Conservation (phyloP, 2,113 vertebrate species). For the Cavia porcellus region DNA sequence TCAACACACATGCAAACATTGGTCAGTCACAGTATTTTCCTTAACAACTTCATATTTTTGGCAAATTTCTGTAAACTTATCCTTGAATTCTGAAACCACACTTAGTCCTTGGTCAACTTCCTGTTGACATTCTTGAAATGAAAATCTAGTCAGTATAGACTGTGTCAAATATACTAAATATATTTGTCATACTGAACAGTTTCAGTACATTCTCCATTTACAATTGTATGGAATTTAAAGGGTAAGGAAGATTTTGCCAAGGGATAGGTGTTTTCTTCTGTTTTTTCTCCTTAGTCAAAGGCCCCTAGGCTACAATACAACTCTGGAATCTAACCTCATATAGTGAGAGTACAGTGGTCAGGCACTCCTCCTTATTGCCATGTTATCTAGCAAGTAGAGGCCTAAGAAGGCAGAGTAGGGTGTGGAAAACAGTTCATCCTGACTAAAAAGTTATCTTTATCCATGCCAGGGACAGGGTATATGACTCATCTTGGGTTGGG, state of each 20-base stretch:
- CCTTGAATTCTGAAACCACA: background rate
- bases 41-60: background rate
- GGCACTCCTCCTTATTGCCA: background rate
- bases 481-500: background rate
- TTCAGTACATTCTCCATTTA: background rate
- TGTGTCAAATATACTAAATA: background rate
- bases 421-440: background rate
- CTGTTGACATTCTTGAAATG: background rate
- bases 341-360: background rate
- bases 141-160: background rate
- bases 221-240: background rate
- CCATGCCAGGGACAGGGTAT: background rate
- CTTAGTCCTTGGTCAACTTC: background rate
- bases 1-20: too few relatives aligned
- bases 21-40: constrained; percentile 54
- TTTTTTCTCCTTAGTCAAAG: background rate
- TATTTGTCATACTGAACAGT: background rate
- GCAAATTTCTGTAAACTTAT: background rate
- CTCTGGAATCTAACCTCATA: background rate
- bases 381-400: background rate
- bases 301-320: background rate
- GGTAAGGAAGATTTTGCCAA: background rate
- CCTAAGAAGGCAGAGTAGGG: background rate
- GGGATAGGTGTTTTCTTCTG: background rate
- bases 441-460: background rate